Evolutionary conservation across 92 coral and sea anemone species (phyloP).

Genomic region (Siderastrea radians): DNA sequence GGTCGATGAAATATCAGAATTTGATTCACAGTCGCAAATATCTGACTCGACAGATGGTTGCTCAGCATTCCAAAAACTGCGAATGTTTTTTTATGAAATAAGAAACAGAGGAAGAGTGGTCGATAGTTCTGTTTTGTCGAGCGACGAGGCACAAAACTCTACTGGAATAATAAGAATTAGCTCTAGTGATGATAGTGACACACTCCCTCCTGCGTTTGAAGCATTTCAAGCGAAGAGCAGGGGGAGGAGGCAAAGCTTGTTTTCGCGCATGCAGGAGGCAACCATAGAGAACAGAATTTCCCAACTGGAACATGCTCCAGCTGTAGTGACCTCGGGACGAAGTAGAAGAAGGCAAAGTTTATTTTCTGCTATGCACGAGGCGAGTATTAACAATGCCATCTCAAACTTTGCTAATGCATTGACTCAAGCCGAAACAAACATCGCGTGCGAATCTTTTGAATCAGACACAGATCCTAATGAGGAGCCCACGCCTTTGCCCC

Average conservation of each 20-base stretch:
- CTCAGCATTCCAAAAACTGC: slow-evolving; percentile 7
- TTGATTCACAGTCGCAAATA: slow-evolving; percentile 37
- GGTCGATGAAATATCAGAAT: slow-evolving; percentile 67
- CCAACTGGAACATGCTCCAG: slow-evolving; percentile 1
- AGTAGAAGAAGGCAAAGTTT: slow-evolving; percentile 62
- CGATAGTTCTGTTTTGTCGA: neutral
- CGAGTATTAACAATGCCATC: slow-evolving; percentile 48
- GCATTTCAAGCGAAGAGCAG: slow-evolving; percentile 28
- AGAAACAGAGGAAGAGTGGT: slow-evolving; percentile 15
- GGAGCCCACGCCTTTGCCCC: slow-evolving; percentile 21
- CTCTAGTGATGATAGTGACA: neutral
- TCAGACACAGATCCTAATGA: slow-evolving; percentile 5
- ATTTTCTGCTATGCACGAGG: slow-evolving; percentile 72
- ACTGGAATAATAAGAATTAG: neutral
- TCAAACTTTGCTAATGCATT: slow-evolving; percentile 29
- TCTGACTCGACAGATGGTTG: neutral
- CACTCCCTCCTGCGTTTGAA: slow-evolving; percentile 17
- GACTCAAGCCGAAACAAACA: neutral
- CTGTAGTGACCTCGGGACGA: slow-evolving; percentile 1
- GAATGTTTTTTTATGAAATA: neutral
- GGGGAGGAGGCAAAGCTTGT: slow-evolving; percentile 60
- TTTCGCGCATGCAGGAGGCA: slow-evolving; percentile 40
- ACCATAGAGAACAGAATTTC: slow-evolving; percentile 30
- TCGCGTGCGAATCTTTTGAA: slow-evolving; percentile 20
- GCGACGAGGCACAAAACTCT: neutral